Percentiles rank a stretch among this genome's conserved stretches.
Conservation (phyloP, 2,113 vertebrate genomes). For the Meles meles region DNA sequence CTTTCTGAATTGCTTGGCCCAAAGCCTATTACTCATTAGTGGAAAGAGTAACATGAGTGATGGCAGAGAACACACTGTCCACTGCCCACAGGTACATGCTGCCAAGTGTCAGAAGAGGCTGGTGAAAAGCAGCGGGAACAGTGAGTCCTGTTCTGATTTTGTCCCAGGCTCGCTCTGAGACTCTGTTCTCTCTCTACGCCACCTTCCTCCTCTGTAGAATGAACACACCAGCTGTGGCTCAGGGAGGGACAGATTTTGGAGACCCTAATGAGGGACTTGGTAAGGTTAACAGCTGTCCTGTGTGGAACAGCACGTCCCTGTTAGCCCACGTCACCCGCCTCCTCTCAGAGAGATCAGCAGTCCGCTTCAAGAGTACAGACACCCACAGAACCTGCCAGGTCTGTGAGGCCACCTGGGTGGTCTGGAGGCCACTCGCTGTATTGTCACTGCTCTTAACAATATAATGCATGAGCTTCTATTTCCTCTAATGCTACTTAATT, state of each 20-base stretch:
- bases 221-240: conserved; percentile 6
- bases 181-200: not conserved
- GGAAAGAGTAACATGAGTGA: not conserved
- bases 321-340: not conserved
- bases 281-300: not conserved
- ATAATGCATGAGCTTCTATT: not conserved
- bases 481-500: not conserved
- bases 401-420: not conserved
- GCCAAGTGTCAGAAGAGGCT: not conserved
- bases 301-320: conserved; percentile 16
- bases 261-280: conserved; percentile 14
- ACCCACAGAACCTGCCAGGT: not conserved
- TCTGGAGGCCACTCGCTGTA: not conserved
- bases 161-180: not conserved
- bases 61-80: not conserved
- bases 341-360: not conserved
- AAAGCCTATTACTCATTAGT: conserved; percentile 28
- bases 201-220: not conserved
- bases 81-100: not conserved
- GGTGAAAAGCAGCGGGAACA: not conserved
- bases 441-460: not conserved
- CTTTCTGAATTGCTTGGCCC: not conserved
- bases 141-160: not conserved
- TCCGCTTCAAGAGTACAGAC: not conserved
- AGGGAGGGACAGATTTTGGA: not conserved